phyloP scores from a whole-genome alignment of 2,113 vertebrate species.

The Lamprologus speciosus region DNA sequence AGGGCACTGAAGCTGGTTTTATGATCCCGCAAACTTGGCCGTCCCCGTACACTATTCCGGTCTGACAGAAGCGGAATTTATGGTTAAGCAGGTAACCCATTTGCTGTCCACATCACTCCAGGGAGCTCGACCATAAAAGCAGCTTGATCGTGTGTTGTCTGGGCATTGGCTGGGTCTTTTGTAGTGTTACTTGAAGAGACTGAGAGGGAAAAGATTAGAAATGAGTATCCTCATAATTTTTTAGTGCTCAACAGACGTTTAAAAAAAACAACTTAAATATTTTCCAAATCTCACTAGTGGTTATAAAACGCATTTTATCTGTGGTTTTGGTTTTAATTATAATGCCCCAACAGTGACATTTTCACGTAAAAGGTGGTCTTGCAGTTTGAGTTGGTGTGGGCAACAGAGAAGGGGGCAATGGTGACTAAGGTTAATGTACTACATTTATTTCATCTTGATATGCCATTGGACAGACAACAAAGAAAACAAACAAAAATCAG shows the following conservation, averaged over 20 bases:
- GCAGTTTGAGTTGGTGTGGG: neutral
- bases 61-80: neutral
- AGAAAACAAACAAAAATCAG: neutral
- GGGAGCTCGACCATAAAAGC: neutral
- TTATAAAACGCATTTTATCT: neutral
- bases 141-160: neutral
- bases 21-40: neutral
- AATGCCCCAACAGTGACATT: neutral
- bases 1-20: neutral
- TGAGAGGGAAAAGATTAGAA: neutral
- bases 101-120: neutral
- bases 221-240: neutral
- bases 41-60: neutral
- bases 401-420: neutral
- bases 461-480: neutral
- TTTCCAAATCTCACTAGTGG: neutral
- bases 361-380: neutral
- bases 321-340: neutral
- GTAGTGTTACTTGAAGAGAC: neutral
- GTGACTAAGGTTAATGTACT: neutral
- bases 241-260: neutral
- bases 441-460: neutral
- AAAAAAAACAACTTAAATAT: neutral
- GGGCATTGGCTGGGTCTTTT: neutral
- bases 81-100: neutral